phyloP scores from a whole-genome alignment of 2,888 invertebrate genomes.

The Platycheirus albimanus region DNA sequence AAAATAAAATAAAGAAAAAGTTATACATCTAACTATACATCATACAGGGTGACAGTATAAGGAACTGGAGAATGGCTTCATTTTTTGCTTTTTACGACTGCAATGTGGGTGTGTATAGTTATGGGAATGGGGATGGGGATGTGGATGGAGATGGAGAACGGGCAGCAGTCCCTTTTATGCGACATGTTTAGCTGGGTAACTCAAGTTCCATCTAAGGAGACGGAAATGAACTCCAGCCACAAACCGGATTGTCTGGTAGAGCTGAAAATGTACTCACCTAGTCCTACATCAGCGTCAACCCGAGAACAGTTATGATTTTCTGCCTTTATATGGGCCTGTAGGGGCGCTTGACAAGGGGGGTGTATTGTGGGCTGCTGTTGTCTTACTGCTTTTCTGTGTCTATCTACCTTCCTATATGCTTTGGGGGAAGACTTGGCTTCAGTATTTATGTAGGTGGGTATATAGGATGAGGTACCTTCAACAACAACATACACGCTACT shows the following conservation, averaged over 20 bases:
- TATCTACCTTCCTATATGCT: no score
- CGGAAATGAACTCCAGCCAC: conserved; percentile 70
- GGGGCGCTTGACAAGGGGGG: neutral
- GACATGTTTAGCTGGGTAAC: conserved; percentile 57
- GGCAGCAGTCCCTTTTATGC: conserved; percentile 43
- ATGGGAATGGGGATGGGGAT: neutral
- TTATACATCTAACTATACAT: conserved; percentile 36
- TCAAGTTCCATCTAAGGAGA: conserved; percentile 65
- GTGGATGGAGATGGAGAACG: neutral
- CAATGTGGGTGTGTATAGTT: conserved; percentile 14
- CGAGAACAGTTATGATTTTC: conserved; percentile 69
- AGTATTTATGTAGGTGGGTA: no score
- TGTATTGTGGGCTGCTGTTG: conserved; percentile 5
- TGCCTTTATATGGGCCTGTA: conserved; percentile 23
- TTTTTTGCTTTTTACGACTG: conserved; percentile 43
- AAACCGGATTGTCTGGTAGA: conserved; percentile 71
- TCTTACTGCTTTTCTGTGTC: conserved; percentile 14
- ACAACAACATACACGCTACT: conserved; percentile 31
- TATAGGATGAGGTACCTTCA: neutral
- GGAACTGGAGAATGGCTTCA: conserved; percentile 57
- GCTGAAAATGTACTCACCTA: conserved; percentile 71
- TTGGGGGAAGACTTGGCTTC: conserved; percentile 7
- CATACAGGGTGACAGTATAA: conserved; percentile 43
- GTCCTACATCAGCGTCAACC: conserved; percentile 72
- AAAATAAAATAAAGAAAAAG: conserved; percentile 27